Base-by-base conservation (phyloP, 2,888 invertebrate species). In the Scaptodrosophila latifasciaeformis region DNA sequence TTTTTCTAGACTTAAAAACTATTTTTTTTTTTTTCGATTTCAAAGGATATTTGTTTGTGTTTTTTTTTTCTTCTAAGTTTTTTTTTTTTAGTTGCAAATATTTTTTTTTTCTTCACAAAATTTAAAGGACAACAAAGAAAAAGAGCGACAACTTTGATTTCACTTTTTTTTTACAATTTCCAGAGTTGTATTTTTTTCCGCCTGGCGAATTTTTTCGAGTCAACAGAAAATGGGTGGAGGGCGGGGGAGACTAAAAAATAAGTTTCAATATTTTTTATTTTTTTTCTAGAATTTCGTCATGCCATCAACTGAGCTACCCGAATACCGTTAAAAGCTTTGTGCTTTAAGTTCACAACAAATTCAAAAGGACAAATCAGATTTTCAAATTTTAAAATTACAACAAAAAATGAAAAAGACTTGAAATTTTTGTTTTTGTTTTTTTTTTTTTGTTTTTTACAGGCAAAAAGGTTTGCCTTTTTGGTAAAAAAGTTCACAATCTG, bases 341-440 rank as follows among this genome's bases (percentile, higher is more conserved):
- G 54, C 21, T 57, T 37, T 37, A 37, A 37, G 37, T 37, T 24
- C 10, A 17, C 49, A 58, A 45, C 40, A 46, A 58, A 49, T 55
- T 45, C 49, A 55, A 57, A 45, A 58, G 13, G 15, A 37, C 13
- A 37, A 37, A 34, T n/a, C 17, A 37, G 7, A 18, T 35, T 13
- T 35, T 4, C 56, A 58, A 58, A 56, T 58, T 54, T 56, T 56
- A 56, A 47, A 54, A 54, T 35, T 49, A 58, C 49, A 57, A 57
- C 49, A 42, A 55, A 55, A 45, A 49, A 55, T 54, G 39, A 45
- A 54, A 64, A 55, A 61, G n/a, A n/a, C n/a, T n/a, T n/a, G n/a
- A 37, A 13, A 17, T 18, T 17, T 37, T 37, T 2, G 17, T 15
- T 37, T 37, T 17, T 49, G 17, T 37, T 59, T 19, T 30, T 15